Conservation (phyloP, 2,888 invertebrate species). For the Craniophora ligustri region DNA sequence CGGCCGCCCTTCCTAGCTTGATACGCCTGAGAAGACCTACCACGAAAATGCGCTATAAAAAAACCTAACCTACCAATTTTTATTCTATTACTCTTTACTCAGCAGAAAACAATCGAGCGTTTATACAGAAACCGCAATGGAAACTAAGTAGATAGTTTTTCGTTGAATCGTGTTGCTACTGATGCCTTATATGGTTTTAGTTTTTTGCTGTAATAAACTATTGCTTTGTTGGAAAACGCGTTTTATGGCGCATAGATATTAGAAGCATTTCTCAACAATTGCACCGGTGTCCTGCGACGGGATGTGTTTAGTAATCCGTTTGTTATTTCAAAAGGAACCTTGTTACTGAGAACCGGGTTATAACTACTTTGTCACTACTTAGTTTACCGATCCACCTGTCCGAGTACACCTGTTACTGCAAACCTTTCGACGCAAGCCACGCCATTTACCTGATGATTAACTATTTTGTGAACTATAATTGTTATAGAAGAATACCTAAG, state of each 20-base stretch:
- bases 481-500: no score
- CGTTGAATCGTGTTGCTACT: neutral
- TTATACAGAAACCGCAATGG: conserved; percentile 19
- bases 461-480: no score
- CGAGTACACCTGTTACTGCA: no score
- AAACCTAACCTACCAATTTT: conserved; percentile 13
- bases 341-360: no score
- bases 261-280: conserved; percentile 45
- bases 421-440: no score
- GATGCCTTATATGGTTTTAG: conserved; percentile 2
- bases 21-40: conserved; percentile 47
- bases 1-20: conserved; percentile 58
- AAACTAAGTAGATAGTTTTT: conserved; percentile 15
- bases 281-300: conserved; percentile 12
- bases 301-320: conserved; percentile 2
- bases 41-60: conserved; percentile 15
- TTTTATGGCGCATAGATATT: conserved; percentile 30
- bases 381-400: no score
- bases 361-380: no score
- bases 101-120: neutral
- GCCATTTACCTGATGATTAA: no score
- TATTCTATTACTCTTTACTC: conserved; percentile 9
- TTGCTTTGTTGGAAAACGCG: conserved; percentile 30
- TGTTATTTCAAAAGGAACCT: neutral
- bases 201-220: conserved; percentile 34